These are phyloP conservation scores for Pica pica DNA, from an alignment of 2,113 vertebrate genomes.

Conservation along the genomic window DNA sequence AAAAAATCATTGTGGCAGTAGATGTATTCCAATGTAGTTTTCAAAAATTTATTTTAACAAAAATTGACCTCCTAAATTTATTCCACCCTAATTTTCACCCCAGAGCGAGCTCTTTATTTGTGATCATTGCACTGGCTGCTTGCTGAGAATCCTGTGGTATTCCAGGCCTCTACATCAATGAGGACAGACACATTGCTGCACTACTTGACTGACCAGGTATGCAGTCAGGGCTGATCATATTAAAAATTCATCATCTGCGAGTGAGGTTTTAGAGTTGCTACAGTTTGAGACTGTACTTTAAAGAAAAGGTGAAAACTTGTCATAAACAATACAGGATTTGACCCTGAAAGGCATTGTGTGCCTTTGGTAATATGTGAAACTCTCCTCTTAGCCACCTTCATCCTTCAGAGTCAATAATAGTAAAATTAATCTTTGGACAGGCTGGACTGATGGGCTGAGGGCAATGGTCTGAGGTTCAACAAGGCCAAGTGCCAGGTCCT, in stretches of 20 bases:
- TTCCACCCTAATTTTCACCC: neutral
- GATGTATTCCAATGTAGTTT: neutral
- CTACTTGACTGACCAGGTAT: neutral
- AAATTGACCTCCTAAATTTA: neutral
- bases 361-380: neutral
- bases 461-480: neutral
- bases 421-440: neutral
- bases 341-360: neutral
- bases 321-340: neutral
- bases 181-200: neutral
- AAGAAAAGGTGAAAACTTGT: neutral
- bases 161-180: neutral
- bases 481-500: neutral
- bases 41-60: neutral
- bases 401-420: neutral
- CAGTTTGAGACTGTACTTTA: neutral
- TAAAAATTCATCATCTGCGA: neutral
- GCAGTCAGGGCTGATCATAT: neutral
- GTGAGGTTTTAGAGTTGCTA: neutral
- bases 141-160: neutral
- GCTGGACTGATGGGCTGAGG: neutral
- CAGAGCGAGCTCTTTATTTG: neutral
- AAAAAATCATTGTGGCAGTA: neutral
- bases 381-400: neutral
- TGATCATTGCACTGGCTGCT: neutral